Evolutionary conservation across 2,888 invertebrate genomes (phyloP).

Genomic region (Cabera pusaria): DNA sequence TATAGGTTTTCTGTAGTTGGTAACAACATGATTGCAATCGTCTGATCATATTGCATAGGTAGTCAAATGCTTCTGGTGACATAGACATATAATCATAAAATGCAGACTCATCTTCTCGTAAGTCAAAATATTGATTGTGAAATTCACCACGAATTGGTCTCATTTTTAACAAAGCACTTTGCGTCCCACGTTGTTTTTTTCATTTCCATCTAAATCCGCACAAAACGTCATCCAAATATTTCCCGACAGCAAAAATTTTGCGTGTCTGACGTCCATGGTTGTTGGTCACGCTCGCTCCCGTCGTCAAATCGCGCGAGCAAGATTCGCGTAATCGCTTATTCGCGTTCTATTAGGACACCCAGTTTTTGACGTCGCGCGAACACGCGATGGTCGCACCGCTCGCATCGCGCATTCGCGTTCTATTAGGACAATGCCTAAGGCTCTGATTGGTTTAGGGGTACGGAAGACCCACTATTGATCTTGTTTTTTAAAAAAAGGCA

Average conservation of each 20-base stretch:
- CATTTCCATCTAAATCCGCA: conserved; percentile 6
- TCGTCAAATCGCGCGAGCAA: conserved; percentile 17
- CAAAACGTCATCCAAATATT: conserved; percentile 21
- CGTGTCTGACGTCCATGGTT: conserved; percentile 18
- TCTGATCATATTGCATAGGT: conserved; percentile 19
- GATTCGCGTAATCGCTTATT: conserved; percentile 21
- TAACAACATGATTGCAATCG: conserved; percentile 22
- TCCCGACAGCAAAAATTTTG: conserved; percentile 17
- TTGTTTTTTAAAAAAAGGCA: no score
- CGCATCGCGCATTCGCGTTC: no score
- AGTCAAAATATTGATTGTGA: conserved; percentile 26
- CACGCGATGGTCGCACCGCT: no score
- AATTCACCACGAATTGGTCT: conserved; percentile 23
- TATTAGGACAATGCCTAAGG: no score
- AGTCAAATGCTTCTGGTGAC: conserved; percentile 22
- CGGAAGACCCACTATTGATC: no score
- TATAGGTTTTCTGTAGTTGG: conserved; percentile 22
- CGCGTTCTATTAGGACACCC: conserved; percentile 3
- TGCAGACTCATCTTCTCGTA: conserved; percentile 25
- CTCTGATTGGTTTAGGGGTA: no score
- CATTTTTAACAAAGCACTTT: conserved; percentile 25
- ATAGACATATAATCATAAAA: conserved; percentile 20
- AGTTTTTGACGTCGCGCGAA: no score
- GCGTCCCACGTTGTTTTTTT: conserved; percentile 24
- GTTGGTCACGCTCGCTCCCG: conserved; percentile 15